Percentiles rank a stretch among this genome's conserved stretches.
phyloP scores from a whole-genome alignment of 2,797 vertebrate species.

The Neostethus bicornis region DNA sequence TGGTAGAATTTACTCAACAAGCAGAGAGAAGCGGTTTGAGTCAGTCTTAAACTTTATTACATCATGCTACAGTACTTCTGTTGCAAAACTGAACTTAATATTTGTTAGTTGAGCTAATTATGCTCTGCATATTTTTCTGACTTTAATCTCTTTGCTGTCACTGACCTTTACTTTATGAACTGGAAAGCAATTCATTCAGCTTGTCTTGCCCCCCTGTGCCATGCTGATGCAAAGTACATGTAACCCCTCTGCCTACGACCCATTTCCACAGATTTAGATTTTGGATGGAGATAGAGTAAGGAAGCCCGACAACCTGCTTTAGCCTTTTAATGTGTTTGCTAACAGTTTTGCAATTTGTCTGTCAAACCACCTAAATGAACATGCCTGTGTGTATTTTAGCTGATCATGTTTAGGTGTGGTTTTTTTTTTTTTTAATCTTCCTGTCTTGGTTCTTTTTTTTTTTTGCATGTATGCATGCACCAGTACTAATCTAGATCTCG shows the following conservation, averaged over 20 bases:
- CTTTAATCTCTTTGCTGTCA: conserved; percentile 56
- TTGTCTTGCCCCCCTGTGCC: conserved; percentile 41
- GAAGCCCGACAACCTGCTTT: conserved; percentile 46
- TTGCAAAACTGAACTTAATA: not conserved
- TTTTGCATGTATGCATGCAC: conserved; percentile 63
- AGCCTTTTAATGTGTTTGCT: conserved; percentile 41
- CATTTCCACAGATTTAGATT: conserved; percentile 44
- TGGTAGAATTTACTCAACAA: conserved; percentile 7
- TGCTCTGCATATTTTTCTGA: conserved; percentile 20
- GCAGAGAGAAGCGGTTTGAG: conserved; percentile 21
- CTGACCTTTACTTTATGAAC: conserved; percentile 80
- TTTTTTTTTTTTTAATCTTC: conserved; percentile 36
- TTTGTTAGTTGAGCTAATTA: conserved; percentile 7
- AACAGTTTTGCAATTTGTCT: conserved; percentile 39
- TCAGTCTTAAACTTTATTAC: conserved; percentile 2
- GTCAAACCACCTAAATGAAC: conserved; percentile 23
- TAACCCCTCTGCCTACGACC: conserved; percentile 39
- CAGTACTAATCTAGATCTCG: conserved; percentile 31
- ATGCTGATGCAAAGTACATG: conserved; percentile 62
- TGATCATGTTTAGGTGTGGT: too few species aligned
- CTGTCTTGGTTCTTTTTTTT: conserved; percentile 16
- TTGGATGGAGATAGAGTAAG: conserved; percentile 56
- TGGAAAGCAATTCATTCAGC: conserved; percentile 69
- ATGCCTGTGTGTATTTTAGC: conserved; percentile 22
- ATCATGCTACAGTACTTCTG: conserved; percentile 23